A percentile compares a stretch with the other conserved stretches of the same genome.
phyloP scores from a whole-genome alignment of 2,113 vertebrate species.

The Podarcis muralis region DNA sequence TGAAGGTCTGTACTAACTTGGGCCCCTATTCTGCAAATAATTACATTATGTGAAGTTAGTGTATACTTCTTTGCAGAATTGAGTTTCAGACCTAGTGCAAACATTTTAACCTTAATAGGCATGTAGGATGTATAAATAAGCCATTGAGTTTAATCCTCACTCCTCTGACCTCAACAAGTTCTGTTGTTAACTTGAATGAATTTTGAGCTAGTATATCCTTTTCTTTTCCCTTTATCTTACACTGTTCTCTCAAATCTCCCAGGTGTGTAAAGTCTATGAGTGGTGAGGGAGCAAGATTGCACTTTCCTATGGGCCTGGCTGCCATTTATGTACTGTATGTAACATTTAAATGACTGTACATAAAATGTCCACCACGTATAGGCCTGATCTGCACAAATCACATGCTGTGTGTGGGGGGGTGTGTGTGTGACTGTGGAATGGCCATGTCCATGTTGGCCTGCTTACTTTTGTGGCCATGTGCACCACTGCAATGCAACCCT shows the following conservation, averaged over 20 bases:
- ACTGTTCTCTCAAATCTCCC: not conserved
- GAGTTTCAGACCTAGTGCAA: slow-evolving; percentile 44
- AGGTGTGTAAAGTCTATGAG: not conserved
- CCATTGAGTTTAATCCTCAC: slow-evolving; percentile 48
- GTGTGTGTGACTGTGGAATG: too few relatives aligned
- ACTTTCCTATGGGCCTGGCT: not conserved
- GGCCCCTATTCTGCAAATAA: slow-evolving; percentile 40
- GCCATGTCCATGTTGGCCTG: too few relatives aligned
- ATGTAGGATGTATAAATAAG: slow-evolving; percentile 37
- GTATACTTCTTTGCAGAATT: slow-evolving; percentile 24
- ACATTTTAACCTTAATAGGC: slow-evolving; percentile 51
- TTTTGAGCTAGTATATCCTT: not conserved
- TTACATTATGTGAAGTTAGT: not conserved
- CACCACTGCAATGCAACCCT: too few relatives aligned
- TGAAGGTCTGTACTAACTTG: slow-evolving; percentile 60
- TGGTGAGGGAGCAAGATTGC: not conserved
- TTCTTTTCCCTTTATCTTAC: not conserved
- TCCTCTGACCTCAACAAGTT: slow-evolving; percentile 16
- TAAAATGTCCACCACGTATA: not conserved
- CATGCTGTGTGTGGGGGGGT: not conserved
- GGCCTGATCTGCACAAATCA: not conserved
- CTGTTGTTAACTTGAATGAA: slow-evolving; percentile 23
- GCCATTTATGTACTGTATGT: not conserved
- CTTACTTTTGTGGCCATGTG: not conserved
- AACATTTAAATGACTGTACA: not conserved